Evolutionary conservation across 2,888 invertebrate species (phyloP).

Genomic region (Tinea trinotella): DNA sequence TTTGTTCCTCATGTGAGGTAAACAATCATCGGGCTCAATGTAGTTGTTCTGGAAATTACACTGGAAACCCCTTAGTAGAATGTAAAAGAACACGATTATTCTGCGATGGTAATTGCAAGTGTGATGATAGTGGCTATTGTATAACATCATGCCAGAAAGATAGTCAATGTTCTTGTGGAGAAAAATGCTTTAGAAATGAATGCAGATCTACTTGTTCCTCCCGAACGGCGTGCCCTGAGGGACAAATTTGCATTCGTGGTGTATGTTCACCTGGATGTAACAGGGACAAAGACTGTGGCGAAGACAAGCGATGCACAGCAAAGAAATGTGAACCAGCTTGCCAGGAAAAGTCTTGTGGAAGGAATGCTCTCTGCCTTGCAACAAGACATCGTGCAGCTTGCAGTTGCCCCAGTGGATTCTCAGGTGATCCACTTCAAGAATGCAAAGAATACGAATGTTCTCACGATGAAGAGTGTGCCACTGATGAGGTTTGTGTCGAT

Average conservation of each 20-base stretch:
- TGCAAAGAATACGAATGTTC: constrained; percentile 85
- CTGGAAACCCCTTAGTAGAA: constrained; percentile 85
- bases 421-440: constrained; percentile 83
- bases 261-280: constrained; percentile 86
- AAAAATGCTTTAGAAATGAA: constrained; percentile 80
- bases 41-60: constrained; percentile 84
- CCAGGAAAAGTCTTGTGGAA: constrained; percentile 80
- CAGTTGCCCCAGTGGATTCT: constrained; percentile 88
- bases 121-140: constrained; percentile 87
- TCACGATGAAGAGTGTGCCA: constrained; percentile 81
- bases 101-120: constrained; percentile 85
- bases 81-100: constrained; percentile 80
- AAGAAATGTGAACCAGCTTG: constrained; percentile 81
- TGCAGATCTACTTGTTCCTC: constrained; percentile 81
- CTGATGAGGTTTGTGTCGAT: constrained; percentile 81
- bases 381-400: constrained; percentile 88
- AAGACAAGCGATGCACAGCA: constrained; percentile 79
- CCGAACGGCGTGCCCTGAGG: constrained; percentile 79
- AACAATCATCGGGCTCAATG: constrained; percentile 89
- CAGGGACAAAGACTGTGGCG: constrained; percentile 83
- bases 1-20: constrained; percentile 87
- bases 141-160: constrained; percentile 76
- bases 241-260: constrained; percentile 82
- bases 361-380: constrained; percentile 84
- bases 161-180: constrained; percentile 85